Evolutionary conservation across 1,140 invertebrate genomes (phyloP).

Genomic region (Drosophila suzukii): DNA sequence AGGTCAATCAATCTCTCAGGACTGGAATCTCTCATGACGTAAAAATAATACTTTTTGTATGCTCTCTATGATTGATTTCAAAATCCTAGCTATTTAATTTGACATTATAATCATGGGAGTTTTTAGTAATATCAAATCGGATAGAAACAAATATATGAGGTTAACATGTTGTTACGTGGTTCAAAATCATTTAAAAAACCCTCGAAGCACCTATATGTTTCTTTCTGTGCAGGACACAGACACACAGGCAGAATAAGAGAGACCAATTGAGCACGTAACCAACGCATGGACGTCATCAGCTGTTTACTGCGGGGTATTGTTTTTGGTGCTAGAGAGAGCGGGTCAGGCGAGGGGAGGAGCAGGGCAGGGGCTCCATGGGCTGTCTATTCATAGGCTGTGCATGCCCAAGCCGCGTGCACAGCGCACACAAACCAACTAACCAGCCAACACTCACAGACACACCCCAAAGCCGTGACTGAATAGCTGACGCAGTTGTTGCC

Average conservation of each 20-base stretch:
- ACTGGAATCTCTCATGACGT: too few species aligned
- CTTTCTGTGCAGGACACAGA: conserved; percentile 1
- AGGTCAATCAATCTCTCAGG: too few species aligned
- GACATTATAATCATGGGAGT: too few species aligned
- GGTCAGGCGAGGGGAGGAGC: conserved; percentile 9
- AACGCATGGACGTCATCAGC: conserved; percentile 80
- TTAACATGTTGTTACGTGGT: too few species aligned
- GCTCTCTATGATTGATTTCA: too few species aligned
- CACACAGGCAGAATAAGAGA: neutral
- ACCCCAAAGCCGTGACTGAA: conserved; percentile 75
- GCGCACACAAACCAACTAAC: conserved; percentile 21
- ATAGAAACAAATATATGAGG: too few species aligned
- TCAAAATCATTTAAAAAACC: too few species aligned
- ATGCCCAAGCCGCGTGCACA: conserved; percentile 74
- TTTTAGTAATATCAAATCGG: too few species aligned
- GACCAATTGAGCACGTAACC: conserved; percentile 58
- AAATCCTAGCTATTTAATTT: too few species aligned
- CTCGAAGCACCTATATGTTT: neutral
- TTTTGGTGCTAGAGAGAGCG: conserved; percentile 13
- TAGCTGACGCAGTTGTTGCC: conserved; percentile 78
- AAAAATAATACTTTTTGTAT: too few species aligned
- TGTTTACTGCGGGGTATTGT: conserved; percentile 56
- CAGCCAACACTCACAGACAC: conserved; percentile 45
- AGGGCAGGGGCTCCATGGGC: conserved; percentile 40
- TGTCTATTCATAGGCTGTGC: conserved; percentile 78